Evolutionary conservation across 2,113 vertebrate genomes (phyloP).

Genomic region (Tichodroma muraria): DNA sequence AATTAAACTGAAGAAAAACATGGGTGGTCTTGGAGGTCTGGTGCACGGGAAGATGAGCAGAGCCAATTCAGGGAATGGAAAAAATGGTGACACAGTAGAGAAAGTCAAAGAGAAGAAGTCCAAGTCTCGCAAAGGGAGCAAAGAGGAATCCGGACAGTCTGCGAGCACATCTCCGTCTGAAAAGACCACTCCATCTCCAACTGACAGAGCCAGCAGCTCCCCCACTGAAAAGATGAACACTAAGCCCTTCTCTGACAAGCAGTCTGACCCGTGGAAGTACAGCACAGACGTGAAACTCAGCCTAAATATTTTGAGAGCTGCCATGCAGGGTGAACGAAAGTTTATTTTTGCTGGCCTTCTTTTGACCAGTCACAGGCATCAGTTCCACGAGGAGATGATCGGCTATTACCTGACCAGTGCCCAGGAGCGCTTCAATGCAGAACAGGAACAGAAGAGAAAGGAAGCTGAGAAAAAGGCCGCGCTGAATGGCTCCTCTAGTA

Average conservation of each 20-base stretch:
- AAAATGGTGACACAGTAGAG: constrained; percentile 71
- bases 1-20: constrained; percentile 97
- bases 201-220: constrained; percentile 78
- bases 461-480: constrained; percentile 75
- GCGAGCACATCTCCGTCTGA: constrained; percentile 91
- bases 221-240: constrained; percentile 67
- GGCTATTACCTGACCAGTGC: constrained; percentile 94
- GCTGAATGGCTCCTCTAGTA: constrained; percentile 46
- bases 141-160: constrained; percentile 90
- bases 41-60: constrained; percentile 95
- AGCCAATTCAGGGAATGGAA: constrained; percentile 83
- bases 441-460: constrained; percentile 93
- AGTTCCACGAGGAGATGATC: constrained; percentile 99
- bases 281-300: constrained; percentile 98
- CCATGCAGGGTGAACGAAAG: constrained; percentile 98
- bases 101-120: constrained; percentile 76
- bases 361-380: constrained; percentile 94
- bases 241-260: constrained; percentile 76
- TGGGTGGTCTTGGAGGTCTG: constrained; percentile 94
- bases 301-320: constrained; percentile 95
- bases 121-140: constrained; percentile 80
- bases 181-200: constrained; percentile 91
- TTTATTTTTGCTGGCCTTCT: constrained; percentile 97
- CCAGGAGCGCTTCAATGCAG: constrained; percentile 94
- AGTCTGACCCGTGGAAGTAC: constrained; percentile 91